phyloP scores from a whole-genome alignment of 2,888 invertebrate species.

The Lottia gigantea region DNA sequence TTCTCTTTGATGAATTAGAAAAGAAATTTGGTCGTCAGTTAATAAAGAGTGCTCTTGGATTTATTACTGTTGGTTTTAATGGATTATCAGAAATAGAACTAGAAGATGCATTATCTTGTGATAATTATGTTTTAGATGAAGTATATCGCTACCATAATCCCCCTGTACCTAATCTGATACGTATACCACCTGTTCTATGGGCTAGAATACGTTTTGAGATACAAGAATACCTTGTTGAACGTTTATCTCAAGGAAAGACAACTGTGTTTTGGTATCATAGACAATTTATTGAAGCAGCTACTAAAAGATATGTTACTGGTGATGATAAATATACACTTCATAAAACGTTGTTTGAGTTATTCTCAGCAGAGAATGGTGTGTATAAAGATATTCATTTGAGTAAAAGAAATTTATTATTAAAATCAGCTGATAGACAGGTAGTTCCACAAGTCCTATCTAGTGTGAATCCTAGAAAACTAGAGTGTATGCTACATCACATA shows the following conservation, averaged over 20 bases:
- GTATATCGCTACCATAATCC: constrained; percentile 63
- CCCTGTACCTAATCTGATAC: constrained; percentile 59
- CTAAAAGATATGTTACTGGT: constrained; percentile 41
- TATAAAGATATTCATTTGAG: constrained; percentile 48
- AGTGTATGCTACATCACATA: constrained; percentile 50
- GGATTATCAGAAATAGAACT: constrained; percentile 62
- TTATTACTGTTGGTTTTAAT: constrained; percentile 56
- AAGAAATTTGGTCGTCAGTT: constrained; percentile 53
- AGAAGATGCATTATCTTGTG: constrained; percentile 63
- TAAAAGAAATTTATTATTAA: constrained; percentile 48
- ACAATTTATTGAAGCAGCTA: constrained; percentile 60
- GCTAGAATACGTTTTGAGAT: constrained; percentile 56
- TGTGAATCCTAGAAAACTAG: constrained; percentile 51
- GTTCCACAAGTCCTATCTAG: constrained; percentile 48
- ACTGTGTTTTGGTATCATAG: constrained; percentile 64
- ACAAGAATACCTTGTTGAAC: constrained; percentile 59
- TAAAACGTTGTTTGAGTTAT: constrained; percentile 47
- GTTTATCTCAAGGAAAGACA: constrained; percentile 54
- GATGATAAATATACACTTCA: constrained; percentile 43
- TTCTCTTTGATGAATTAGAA: constrained; percentile 55
- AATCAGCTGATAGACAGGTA: constrained; percentile 59
- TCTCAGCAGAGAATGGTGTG: constrained; percentile 47
- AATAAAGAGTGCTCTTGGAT: constrained; percentile 53
- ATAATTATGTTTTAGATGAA: constrained; percentile 58
- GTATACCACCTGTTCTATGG: constrained; percentile 61